Conservation (phyloP, 2,113 vertebrate genomes). For the Saguinus imperator region DNA sequence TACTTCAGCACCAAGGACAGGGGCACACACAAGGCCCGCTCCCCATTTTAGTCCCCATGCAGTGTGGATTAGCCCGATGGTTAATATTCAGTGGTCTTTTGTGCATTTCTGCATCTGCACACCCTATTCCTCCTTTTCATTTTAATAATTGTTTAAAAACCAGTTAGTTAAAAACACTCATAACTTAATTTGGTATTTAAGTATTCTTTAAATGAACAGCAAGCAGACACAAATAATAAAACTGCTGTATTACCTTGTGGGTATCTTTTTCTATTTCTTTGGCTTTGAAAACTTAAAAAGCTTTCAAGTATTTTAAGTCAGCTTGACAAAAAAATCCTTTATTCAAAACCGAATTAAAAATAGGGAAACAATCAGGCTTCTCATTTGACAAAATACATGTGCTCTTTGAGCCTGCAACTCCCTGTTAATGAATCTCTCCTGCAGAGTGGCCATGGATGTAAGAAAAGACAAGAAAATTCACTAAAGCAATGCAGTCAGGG, state of each 20-base stretch:
- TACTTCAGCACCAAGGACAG: conserved; percentile 74
- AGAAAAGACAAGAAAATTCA: not conserved
- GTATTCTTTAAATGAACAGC: not conserved
- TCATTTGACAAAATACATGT: not conserved
- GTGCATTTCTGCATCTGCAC: not conserved
- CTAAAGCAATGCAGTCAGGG: not conserved
- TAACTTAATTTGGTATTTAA: not conserved
- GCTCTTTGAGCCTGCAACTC: not conserved
- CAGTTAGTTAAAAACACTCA: not conserved
- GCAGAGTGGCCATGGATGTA: not conserved
- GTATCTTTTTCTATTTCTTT: not conserved
- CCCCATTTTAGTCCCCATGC: fast-evolving
- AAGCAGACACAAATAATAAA: not conserved
- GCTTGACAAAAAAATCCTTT: not conserved
- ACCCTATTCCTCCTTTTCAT: not conserved
- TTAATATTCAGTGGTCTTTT: not conserved
- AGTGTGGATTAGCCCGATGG: not conserved
- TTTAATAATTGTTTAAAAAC: not conserved
- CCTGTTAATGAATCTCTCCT: not conserved
- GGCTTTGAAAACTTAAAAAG: conserved; percentile 2
- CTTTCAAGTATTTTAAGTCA: not conserved
- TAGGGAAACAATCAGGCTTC: not conserved
- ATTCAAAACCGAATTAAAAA: not conserved
- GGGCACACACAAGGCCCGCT: not conserved
- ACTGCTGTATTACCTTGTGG: not conserved